Conservation (phyloP, 2,113 vertebrate genomes). For the Trematomus loennbergii region DNA sequence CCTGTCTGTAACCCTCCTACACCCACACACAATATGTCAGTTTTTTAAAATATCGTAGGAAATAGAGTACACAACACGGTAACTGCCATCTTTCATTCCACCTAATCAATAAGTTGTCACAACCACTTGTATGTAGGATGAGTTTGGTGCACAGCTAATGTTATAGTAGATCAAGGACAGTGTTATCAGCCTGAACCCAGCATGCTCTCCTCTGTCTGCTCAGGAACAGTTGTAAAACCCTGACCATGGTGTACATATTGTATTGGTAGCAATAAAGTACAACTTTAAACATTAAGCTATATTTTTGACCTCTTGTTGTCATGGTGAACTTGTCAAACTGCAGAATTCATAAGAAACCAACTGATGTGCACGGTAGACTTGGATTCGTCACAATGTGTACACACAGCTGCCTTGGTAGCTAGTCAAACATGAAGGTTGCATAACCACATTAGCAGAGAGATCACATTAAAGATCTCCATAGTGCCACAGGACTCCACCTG, state of each 20-base stretch:
- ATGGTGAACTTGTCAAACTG: not conserved
- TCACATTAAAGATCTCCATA: slow-evolving; percentile 31
- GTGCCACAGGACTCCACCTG: slow-evolving; percentile 39
- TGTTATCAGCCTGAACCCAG: slow-evolving; percentile 58
- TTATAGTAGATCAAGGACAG: slow-evolving; percentile 49
- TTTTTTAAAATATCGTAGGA: too few relatives aligned
- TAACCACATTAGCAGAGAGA: slow-evolving; percentile 65
- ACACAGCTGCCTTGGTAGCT: slow-evolving; percentile 43
- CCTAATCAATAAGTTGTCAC: too few relatives aligned
- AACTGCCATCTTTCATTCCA: too few relatives aligned
- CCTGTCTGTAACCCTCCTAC: too few relatives aligned
- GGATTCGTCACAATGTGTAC: slow-evolving; percentile 45
- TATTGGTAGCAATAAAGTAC: not conserved
- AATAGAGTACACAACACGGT: too few relatives aligned
- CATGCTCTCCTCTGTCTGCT: slow-evolving; percentile 12
- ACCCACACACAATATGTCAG: too few relatives aligned
- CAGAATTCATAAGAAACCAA: slow-evolving; percentile 12
- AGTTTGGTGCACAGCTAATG: not conserved
- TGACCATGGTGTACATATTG: not conserved
- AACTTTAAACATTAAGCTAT: slow-evolving; percentile 7
- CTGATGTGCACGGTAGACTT: slow-evolving; percentile 8
- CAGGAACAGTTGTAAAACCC: slow-evolving; percentile 47
- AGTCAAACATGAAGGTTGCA: slow-evolving; percentile 65
- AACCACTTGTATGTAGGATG: too few relatives aligned
- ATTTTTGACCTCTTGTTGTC: slow-evolving; percentile 16